Base-by-base conservation (phyloP, 1,140 invertebrate species). In the Lysiphlebus fabarum region DNA sequence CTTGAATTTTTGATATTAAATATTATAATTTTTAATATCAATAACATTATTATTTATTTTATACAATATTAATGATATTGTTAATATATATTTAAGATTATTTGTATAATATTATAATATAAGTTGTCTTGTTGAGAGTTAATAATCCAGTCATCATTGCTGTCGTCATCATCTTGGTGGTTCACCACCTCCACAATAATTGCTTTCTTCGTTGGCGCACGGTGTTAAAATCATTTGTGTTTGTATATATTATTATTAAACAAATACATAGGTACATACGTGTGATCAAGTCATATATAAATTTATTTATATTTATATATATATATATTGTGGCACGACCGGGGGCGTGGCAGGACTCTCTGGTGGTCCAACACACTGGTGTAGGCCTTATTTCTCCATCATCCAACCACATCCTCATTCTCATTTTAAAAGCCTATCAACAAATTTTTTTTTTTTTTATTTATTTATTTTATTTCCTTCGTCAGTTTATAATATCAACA, bases 341-440 rank as follows among this genome's bases (percentile, higher is more conserved):
- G 70, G 71, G 69, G 74, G 75, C 74, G 73, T 74, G 73, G 70
- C 74, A 69, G 56, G 40, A 70, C 71, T 74, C 69, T 66, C 70
- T 72, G 74, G 74, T 76, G 75, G 74, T 76, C 72, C 70, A 64
- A 72, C 74, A 26, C 17, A 73, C 73, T 72, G 71, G 74, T 72
- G 69, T 66, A 70, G 65, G 61, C 67, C 68, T 62, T 65, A 62
- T 64, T 56, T 38, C 14, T 41, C 38, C 51, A 53, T 26, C 17
- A 26, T 26, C 17, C 17, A 26, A 26, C 51, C 11, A 42, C 36
- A 34, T 37, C 51, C 34, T 43, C 9, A 10, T 50, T 50, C 14
- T 50, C 48, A 50, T 38, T 50, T n/a, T 38, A 26, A 26, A 26
- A 26, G 17, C 17, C 17, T 26, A 26, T 26, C 17, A 26, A 26